Base-by-base conservation (phyloP, 2,797 vertebrate species). In the Dromococcyx pavoninus region DNA sequence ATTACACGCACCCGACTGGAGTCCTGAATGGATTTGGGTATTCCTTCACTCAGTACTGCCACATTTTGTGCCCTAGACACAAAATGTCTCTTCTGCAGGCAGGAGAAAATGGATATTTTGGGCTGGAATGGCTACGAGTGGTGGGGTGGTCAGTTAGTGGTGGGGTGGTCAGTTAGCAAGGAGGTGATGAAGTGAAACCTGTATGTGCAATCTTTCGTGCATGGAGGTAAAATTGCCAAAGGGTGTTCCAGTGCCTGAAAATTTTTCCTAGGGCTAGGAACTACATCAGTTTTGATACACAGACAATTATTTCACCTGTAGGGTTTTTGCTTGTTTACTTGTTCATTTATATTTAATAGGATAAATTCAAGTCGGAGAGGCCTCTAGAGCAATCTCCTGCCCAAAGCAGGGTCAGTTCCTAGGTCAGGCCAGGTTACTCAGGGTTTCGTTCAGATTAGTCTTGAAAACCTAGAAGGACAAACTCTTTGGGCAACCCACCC, bases 281-380 rank as follows among this genome's bases (percentile, higher is more conserved):
- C 9, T n/a, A 43, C 30, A 35, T 33, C 21, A 39, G 16, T 33
- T 30, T 54, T 72, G 27, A 75, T 32, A 77, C 14, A 41, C 21
- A 71, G 53, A 48, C 11, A 15, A 19, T n/a, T 62, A 24, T 48
- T 82, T 86, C 19, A 79, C 14, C 44, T 41, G 11, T 25, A 27
- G 16, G 2, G 0, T 3, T 3, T 19, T 32, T 35, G 5, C 37
- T 43, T 53, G 14, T 30, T n/a, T 28, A 14, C 22, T 32, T 44
- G 50, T 18, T 78, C 57, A 4, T 66, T 74, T 81, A 33, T 25
- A 53, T 71, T 69, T 35, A 62, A 58, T 17, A 57, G 1, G 17
- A 71, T 13, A 71, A 69, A 83, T 67, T 76, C 33, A 57, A 7
- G 37, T 46, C 32, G 32, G 27, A 77, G 77, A 7, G 13, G 9